phyloP scores from a whole-genome alignment of 2,888 invertebrate genomes.

The Abrostola tripartita region DNA sequence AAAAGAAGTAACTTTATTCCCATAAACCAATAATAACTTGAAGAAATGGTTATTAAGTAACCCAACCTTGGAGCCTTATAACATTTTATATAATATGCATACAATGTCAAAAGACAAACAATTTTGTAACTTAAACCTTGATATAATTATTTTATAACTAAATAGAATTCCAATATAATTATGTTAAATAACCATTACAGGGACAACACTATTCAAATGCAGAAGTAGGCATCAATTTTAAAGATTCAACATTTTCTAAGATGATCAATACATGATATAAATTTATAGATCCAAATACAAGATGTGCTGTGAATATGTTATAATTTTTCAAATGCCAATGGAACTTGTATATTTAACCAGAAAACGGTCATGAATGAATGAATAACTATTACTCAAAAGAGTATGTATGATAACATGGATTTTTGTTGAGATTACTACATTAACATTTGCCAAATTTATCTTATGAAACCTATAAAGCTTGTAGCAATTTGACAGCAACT shows the following conservation, averaged over 20 bases:
- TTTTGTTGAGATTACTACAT: constrained; percentile 31
- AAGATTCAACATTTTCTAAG: constrained; percentile 28
- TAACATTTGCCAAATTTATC: constrained; percentile 30
- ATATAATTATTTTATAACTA: background rate
- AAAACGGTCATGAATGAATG: background rate
- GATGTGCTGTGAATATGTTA: constrained; percentile 2
- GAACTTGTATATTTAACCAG: background rate
- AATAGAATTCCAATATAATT: background rate
- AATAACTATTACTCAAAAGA: background rate
- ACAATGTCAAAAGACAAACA: background rate
- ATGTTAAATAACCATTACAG: constrained; percentile 8
- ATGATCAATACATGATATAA: constrained; percentile 12
- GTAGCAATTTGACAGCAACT: constrained; percentile 26
- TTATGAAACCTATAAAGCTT: constrained; percentile 25
- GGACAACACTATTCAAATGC: constrained; percentile 46
- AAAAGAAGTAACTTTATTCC: too few species aligned
- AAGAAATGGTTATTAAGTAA: background rate
- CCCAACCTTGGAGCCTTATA: background rate
- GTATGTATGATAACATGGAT: constrained; percentile 19
- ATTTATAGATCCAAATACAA: constrained; percentile 14
- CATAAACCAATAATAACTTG: too few species aligned
- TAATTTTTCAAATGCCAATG: constrained; percentile 7
- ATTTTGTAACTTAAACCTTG: background rate
- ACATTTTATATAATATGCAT: background rate
- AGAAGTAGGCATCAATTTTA: constrained; percentile 24